Evolutionary conservation across 2,797 vertebrate species (phyloP).

Genomic region (Cichlasoma orientale): DNA sequence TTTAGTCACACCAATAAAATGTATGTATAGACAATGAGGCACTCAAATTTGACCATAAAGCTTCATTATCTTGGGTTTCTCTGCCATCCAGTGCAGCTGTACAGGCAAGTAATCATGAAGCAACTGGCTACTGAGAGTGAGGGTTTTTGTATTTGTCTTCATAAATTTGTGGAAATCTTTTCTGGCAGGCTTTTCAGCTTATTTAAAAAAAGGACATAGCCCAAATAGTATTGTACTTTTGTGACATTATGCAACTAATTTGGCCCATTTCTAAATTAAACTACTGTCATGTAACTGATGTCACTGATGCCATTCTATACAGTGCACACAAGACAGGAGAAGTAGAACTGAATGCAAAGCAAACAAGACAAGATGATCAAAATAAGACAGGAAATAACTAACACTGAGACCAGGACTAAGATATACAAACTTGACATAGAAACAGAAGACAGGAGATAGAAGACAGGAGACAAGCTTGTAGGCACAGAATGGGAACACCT

Average conservation of each 20-base stretch:
- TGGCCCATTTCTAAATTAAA: background rate
- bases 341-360: no score
- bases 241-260: background rate
- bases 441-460: no score
- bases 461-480: no score
- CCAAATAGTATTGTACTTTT: background rate
- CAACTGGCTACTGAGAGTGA: constrained; percentile 33
- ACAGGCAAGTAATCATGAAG: constrained; percentile 44
- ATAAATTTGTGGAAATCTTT: background rate
- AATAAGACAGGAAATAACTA: no score
- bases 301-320: background rate
- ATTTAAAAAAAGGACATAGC: background rate
- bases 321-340: background rate
- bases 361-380: no score
- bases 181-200: background rate
- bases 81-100: constrained; percentile 43
- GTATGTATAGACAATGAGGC: constrained; percentile 67
- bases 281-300: background rate
- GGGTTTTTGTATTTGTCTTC: constrained; percentile 3
- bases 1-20: constrained; percentile 70
- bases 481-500: no score
- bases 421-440: no score
- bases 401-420: no score
- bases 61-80: constrained; percentile 54
- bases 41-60: constrained; percentile 67